Conservation (phyloP, 2,113 vertebrate genomes). For the Crotalus viridis region DNA sequence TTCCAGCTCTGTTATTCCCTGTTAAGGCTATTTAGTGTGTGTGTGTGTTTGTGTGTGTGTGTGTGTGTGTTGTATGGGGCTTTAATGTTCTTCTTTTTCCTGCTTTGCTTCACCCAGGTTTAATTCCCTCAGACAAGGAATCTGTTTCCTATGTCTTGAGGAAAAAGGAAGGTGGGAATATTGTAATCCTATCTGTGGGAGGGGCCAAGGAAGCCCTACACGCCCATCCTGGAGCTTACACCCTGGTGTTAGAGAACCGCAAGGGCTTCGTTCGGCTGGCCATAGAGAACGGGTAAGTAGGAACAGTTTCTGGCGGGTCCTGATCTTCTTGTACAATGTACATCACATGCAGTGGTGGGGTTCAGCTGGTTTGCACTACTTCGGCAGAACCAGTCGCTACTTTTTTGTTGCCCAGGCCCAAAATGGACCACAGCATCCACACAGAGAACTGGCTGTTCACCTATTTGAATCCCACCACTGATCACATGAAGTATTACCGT, state of each 20-base stretch:
- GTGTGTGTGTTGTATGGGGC: neutral
- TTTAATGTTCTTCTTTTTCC: neutral
- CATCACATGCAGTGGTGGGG: too few relatives aligned
- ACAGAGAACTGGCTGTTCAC: too few relatives aligned
- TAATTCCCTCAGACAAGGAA: slow-evolving; percentile 83
- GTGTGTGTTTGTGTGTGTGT: neutral
- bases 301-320: neutral
- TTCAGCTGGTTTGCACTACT: too few relatives aligned
- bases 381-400: too few relatives aligned
- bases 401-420: too few relatives aligned
- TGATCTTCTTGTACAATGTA: too few relatives aligned
- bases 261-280: slow-evolving; percentile 93
- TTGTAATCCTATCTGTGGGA: slow-evolving; percentile 78
- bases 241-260: slow-evolving; percentile 78
- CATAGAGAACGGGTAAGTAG: slow-evolving; percentile 80
- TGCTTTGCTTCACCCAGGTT: slow-evolving; percentile 68
- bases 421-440: too few relatives aligned
- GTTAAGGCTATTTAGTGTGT: neutral
- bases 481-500: too few relatives aligned
- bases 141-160: slow-evolving; percentile 75
- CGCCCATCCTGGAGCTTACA: slow-evolving; percentile 81
- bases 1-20: too few relatives aligned
- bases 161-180: slow-evolving; percentile 71
- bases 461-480: too few relatives aligned
- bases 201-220: slow-evolving; percentile 87